These are phyloP conservation scores for Peromyscus maniculatus DNA, from an alignment of 2,113 vertebrate genomes.

Conservation along the genomic window DNA sequence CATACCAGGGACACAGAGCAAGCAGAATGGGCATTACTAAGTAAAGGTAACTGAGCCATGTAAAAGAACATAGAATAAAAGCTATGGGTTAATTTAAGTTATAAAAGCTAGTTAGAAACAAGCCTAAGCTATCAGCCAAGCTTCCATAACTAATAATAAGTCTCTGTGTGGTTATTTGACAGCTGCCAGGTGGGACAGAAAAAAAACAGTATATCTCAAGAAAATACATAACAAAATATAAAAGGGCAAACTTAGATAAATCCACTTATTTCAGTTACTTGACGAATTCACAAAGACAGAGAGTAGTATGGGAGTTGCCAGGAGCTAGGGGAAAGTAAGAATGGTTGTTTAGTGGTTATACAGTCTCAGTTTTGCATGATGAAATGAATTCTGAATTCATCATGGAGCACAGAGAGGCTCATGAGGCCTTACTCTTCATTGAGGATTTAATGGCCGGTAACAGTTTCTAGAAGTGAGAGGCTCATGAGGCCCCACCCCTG, in stretches of 20 bases:
- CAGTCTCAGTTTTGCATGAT: neutral
- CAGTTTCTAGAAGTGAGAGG: too few relatives aligned
- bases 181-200: neutral
- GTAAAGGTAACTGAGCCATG: too few relatives aligned
- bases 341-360: neutral
- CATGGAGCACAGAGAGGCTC: neutral
- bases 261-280: conserved; percentile 2
- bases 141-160: neutral
- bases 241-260: conserved; percentile 20
- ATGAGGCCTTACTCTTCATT: neutral
- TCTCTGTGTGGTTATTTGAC: neutral
- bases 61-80: neutral
- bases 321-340: neutral
- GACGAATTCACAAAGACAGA: conserved; percentile 28
- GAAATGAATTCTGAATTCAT: neutral
- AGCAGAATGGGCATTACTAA: too few relatives aligned
- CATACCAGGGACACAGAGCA: too few relatives aligned
- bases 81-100: neutral
- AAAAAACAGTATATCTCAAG: neutral
- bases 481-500: neutral
- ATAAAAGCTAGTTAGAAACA: neutral
- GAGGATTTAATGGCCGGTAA: too few relatives aligned
- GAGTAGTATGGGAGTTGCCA: neutral
- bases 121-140: neutral
- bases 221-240: conserved; percentile 14